Conservation (phyloP, 2,797 vertebrate genomes). For the Neomorphus geoffroyi region DNA sequence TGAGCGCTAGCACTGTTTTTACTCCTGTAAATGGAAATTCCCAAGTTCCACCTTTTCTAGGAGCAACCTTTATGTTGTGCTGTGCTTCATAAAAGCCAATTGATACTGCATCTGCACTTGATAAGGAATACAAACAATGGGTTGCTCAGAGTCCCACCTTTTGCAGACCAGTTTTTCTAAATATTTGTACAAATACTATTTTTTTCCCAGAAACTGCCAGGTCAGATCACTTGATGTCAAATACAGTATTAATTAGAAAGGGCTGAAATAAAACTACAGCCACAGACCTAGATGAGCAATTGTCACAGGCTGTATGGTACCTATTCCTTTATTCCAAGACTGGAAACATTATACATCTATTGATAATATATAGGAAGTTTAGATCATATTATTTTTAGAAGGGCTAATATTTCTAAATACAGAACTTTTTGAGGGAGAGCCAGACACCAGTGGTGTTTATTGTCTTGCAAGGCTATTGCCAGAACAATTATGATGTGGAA, state of each 20-base stretch:
- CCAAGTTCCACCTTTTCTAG: background rate
- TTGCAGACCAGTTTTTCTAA: background rate
- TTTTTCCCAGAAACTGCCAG: background rate
- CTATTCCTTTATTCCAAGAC: background rate
- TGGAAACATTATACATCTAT: background rate
- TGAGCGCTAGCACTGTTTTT: background rate
- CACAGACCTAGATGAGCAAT: background rate
- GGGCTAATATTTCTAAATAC: background rate
- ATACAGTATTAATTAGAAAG: background rate
- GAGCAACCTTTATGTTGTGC: accelerated
- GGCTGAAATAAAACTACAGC: background rate
- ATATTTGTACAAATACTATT: background rate
- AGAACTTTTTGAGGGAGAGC: background rate
- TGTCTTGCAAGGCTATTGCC: background rate
- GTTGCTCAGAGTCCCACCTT: background rate
- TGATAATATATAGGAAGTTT: background rate
- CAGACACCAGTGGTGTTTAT: background rate
- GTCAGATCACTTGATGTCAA: background rate
- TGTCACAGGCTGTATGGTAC: background rate
- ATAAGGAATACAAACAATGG: too few relatives aligned
- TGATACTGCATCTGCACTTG: background rate
- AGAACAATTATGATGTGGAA: background rate
- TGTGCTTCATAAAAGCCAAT: accelerated
- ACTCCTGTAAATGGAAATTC: background rate
- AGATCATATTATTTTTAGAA: background rate